Evolutionary conservation across 2,113 vertebrate genomes (phyloP).

Genomic region (Ameiurus melas): DNA sequence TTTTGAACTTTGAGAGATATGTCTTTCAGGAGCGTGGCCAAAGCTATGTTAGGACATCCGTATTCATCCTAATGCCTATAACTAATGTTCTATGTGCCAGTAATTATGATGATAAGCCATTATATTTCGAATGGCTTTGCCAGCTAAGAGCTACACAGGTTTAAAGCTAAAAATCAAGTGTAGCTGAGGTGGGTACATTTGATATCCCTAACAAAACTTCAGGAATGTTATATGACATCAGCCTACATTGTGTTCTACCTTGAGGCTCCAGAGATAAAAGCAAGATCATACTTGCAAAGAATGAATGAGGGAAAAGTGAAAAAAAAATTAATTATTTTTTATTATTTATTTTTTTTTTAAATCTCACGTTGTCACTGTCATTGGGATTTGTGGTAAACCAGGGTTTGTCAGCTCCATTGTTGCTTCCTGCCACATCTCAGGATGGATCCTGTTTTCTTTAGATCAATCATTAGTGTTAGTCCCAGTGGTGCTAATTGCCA

Average conservation of each 20-base stretch:
- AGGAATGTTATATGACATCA: conserved; percentile 24
- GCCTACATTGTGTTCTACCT: neutral
- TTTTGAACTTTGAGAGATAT: neutral
- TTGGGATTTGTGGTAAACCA: neutral
- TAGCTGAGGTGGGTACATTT: neutral
- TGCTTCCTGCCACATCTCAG: neutral
- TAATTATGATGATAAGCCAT: neutral
- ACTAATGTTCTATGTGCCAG: neutral
- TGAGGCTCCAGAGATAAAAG: neutral
- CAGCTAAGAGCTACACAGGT: neutral
- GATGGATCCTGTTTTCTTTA: neutral
- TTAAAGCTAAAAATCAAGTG: neutral
- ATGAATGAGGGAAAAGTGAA: neutral
- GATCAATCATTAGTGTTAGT: neutral
- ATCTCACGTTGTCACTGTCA: neutral
- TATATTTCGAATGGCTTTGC: neutral
- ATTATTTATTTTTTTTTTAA: no score
- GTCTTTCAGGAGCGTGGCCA: neutral
- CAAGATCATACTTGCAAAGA: neutral
- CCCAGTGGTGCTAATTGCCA: neutral
- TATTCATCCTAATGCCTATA: neutral
- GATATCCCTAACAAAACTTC: neutral
- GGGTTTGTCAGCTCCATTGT: neutral
- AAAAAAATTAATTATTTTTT: no score
- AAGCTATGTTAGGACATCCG: neutral